Evolutionary conservation across 2,113 vertebrate species (phyloP), one percentile per base, ranked within the genome.

Genomic region (Empidonax alnorum): DNA sequence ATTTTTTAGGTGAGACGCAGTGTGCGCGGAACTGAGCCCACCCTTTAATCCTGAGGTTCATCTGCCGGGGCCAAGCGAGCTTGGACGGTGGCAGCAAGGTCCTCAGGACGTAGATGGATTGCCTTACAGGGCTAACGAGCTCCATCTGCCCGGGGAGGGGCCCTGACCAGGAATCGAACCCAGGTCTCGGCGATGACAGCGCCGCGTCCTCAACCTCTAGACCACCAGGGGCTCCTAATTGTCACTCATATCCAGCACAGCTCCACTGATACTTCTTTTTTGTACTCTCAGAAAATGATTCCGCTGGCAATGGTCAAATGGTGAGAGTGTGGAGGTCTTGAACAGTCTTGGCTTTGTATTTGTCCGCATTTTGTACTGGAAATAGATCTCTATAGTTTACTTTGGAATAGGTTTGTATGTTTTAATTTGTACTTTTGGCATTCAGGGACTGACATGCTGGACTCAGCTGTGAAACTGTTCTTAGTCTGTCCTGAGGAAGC

Each of bases 341-440:
- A 89, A 46, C 20, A 63, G 22, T 31, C 87, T 74, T 78, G 24
- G 6, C 14, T 69, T 93, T 66, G 35, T 71, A 31, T 42, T 67
- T 75, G 44, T 68, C 65, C 65, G 71, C 13, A 31, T 78, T 89
- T 94, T 1, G 4, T 92, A 39, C 74, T 87, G 61, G 61, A 93
- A 95, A 78, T 50, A 25, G 12, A 44, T 75, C 35, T 84, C 65
- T 50, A 2, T 72, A 83, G 33, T 91, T 95, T 95, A 72, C 31
- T 95, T 97, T 94, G 94, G 93, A 90, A 56, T 59, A 75, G 27
- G 17, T 87, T 88, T 84, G 30, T 72, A 23, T 78, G 52, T 72
- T 94, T 95, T 89, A 82, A 84, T 94, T 77, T 78, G n/a, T 75
- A 50, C 14, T 89, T 92, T 89, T 92, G 87, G 93, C 87, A 92